Conservation (phyloP, 30 jellyfish, hydroid and myxozoan genomes). For the Clytia hemisphaerica region DNA sequence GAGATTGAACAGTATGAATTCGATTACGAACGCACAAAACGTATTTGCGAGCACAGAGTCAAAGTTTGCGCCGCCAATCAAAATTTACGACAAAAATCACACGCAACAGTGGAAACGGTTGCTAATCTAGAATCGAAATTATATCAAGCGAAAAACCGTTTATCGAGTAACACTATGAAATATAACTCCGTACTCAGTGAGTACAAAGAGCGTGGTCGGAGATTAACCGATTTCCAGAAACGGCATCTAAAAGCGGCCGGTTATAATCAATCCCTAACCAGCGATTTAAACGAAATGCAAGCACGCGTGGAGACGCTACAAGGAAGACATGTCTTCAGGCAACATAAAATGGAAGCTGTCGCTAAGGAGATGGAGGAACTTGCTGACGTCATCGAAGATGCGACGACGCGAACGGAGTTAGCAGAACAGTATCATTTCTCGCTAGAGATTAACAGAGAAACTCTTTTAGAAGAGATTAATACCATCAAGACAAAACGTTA, state of each 20-base stretch:
- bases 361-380: conserved; percentile 42
- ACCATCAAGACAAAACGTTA: conserved; percentile 16
- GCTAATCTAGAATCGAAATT: background rate
- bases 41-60: conserved; percentile 1
- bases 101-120: background rate
- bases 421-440: conserved; percentile 46
- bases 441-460: conserved; percentile 32
- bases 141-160: background rate
- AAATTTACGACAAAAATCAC: background rate
- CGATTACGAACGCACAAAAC: background rate
- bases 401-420: conserved; percentile 19
- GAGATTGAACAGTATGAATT: conserved; percentile 11
- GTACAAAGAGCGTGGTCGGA: background rate
- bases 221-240: background rate
- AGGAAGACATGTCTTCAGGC: conserved; percentile 1
- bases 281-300: conserved; percentile 23
- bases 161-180: background rate
- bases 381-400: conserved; percentile 28
- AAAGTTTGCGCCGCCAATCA: conserved; percentile 21
- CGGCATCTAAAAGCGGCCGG: background rate
- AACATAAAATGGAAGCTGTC: conserved; percentile 18
- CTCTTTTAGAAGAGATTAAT: conserved; percentile 36
- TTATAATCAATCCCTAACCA: background rate
- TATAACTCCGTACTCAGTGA: background rate
- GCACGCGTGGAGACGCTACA: conserved; percentile 8